Evolutionary conservation across 1,140 invertebrate genomes (phyloP).

Genomic region (Ceratosolen solmsi): DNA sequence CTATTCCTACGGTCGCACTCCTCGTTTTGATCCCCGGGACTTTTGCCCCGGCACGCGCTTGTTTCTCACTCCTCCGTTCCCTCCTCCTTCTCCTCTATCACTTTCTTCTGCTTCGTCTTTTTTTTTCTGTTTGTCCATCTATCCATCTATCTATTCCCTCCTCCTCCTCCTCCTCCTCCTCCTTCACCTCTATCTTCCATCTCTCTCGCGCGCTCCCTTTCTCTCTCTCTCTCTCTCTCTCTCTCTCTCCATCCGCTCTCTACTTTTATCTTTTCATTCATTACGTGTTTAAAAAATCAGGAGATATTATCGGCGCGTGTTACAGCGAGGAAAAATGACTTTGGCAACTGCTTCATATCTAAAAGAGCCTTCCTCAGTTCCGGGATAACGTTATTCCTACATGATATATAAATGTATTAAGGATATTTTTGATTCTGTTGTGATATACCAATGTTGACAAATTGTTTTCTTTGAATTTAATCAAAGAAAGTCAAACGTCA

Average conservation of each 20-base stretch:
- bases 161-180: background rate
- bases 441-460: no score
- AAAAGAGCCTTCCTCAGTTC: background rate
- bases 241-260: no score
- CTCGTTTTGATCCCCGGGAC: conserved; percentile 66
- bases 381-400: background rate
- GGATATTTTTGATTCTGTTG: background rate
- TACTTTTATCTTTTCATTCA: no score
- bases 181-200: background rate
- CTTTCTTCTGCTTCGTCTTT: background rate
- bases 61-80: conserved; percentile 48
- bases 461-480: no score
- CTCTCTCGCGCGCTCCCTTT: background rate
- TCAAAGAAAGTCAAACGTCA: no score
- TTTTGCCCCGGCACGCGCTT: conserved; percentile 68
- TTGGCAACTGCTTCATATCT: background rate
- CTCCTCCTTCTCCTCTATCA: conserved; percentile 33
- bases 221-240: no score
- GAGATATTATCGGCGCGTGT: background rate
- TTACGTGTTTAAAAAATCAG: background rate
- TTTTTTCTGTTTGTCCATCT: background rate
- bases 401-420: background rate
- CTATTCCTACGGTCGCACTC: conserved; percentile 59
- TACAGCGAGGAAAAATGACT: background rate
- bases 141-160: background rate